Evolutionary conservation across 2,888 invertebrate species (phyloP), one percentile per base, ranked within the genome.

Genomic region (Julus scandinavius): DNA sequence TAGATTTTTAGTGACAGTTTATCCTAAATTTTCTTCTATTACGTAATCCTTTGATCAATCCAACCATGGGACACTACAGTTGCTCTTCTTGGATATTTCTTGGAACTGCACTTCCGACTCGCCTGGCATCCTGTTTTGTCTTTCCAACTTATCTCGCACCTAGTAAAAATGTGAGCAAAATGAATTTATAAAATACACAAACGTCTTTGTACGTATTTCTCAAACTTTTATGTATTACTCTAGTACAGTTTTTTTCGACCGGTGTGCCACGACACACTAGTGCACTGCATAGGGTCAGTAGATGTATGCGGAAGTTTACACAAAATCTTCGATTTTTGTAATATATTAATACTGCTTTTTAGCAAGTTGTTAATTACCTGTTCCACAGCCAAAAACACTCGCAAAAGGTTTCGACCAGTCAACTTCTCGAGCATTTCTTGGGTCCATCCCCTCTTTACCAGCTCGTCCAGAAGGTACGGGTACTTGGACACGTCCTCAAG

Each of bases 401-500:
- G 94, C 88, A 96, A 92, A 90, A 96, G 94, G 92, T 96, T 96
- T 88, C 95, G 93, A 0, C 96, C 96, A 0, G 96, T 96, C 90
- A 96, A 92, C 91, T 96, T 96, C 89, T 95, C 95, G 89, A 96
- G 93, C 91, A 96, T 96, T 87, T 96, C 96, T 90, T 95, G 94
- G 87, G 94, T 95, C 96, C 96, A 96, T 89, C 94, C 93, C n/a
- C 96, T 95, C 45, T 95, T 95, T 91, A 96, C 94, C 49, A 96
- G 93, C 92, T 96, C 96, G 6, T 96, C 96, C 92, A 96, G 96
- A 49, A 96, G 93, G 15, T 95, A 94, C 1, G 96, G 96, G 92
- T 96, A 96, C 9, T 95, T 95, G 40, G 96, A 95, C 4, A 96
- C 96, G 91, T 96, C 96, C 92, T 96, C 96, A 88, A 97, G 93